phyloP scores from a whole-genome alignment of 2,113 vertebrate genomes.

The Microcebus ravelobensis region DNA sequence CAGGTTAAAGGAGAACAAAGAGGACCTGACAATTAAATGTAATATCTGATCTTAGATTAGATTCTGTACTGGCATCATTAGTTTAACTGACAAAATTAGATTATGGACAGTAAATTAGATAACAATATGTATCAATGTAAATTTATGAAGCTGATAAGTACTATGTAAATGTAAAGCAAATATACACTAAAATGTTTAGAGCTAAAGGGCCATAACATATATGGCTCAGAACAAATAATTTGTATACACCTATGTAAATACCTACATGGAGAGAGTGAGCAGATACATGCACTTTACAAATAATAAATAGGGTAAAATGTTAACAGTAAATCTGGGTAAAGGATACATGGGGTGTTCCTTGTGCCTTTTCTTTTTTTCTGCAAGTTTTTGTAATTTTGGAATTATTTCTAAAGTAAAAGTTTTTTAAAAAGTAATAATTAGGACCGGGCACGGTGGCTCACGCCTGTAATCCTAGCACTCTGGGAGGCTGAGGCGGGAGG shows the following conservation, averaged over 20 bases:
- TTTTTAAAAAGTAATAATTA: conserved; percentile 50
- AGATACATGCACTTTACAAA: neutral
- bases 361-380: neutral
- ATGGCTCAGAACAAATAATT: neutral
- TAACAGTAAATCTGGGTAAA: neutral
- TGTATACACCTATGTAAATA: too few species aligned
- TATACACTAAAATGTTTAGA: neutral
- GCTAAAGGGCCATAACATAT: neutral
- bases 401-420: conserved; percentile 8
- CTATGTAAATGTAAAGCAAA: neutral
- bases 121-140: neutral
- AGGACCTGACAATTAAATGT: neutral
- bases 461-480: too few species aligned
- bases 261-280: neutral
- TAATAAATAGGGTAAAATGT: neutral
- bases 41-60: neutral
- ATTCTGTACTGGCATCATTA: neutral
- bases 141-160: neutral
- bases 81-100: neutral
- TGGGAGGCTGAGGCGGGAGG: too few species aligned
- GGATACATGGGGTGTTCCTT: neutral
- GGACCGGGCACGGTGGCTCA: too few species aligned
- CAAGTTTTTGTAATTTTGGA: neutral
- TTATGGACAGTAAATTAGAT: neutral
- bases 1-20: neutral